Conservation (phyloP, 1,140 invertebrate species). For the Octopus bimaculoides region DNA sequence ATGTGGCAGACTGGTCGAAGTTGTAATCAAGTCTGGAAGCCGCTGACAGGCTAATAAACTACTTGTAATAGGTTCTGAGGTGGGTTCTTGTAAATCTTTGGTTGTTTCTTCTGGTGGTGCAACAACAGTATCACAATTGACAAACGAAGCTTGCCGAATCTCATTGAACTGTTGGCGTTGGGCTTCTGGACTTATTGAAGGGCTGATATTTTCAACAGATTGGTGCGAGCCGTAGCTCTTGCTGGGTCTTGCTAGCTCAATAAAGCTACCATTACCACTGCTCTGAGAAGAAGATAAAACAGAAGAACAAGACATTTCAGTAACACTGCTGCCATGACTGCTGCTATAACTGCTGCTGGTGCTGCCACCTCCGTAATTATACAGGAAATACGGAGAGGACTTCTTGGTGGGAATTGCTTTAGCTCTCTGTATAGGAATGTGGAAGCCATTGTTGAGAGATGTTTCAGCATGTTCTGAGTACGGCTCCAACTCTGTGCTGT, state of each 20-base stretch:
- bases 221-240: not conserved
- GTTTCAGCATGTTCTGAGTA: too few relatives aligned
- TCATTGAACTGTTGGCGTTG: conserved; percentile 1
- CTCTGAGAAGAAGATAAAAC: not conserved
- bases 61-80: not conserved
- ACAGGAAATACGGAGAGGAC: too few relatives aligned
- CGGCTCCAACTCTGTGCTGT: too few relatives aligned
- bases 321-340: not conserved
- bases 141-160: not conserved
- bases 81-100: too few relatives aligned
- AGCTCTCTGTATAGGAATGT: too few relatives aligned
- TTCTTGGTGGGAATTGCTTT: too few relatives aligned
- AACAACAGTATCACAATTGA: conserved; percentile 4
- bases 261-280: not conserved
- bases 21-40: conserved; percentile 23
- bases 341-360: not conserved
- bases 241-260: not conserved
- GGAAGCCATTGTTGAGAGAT: too few relatives aligned
- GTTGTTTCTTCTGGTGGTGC: not conserved
- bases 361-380: too few relatives aligned
- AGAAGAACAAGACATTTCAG: not conserved
- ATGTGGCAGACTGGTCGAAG: conserved; percentile 26
- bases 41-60: not conserved
- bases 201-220: not conserved
- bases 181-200: not conserved